Evolutionary conservation across 2,113 vertebrate species (phyloP), one percentile per base, ranked within the genome.

Genomic region (Gambusia affinis): DNA sequence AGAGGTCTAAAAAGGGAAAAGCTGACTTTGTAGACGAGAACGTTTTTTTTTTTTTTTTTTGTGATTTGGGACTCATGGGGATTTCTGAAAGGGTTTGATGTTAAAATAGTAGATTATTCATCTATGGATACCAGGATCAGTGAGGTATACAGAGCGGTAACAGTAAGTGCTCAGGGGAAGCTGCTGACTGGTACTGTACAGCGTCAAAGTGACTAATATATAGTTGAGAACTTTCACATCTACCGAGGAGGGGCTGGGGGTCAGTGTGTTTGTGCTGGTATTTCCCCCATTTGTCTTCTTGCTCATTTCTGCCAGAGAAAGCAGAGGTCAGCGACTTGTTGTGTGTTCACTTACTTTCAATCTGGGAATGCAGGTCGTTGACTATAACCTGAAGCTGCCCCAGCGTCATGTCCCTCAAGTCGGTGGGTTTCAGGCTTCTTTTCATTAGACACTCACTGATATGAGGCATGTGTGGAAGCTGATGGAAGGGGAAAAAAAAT

Each of bases 361-460:
- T 99, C 92, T 99, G 98, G 81, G 98, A 99, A 91, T 99, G 98
- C 62, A 99, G 96, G 87, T 99, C 98, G 7, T 99, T 99, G 91
- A 99, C 98, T 67, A 99, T 99, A 90, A 99, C 98, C 85, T 99
- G 97, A 12, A 99, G 96, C 92, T 99, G 98, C 70, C 98, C 98
- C 1, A 98, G 88, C 2, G 97, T 99, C 98, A 99, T 99, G 88
- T 97, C 98, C 91, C 97, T 93, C 84, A 99, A 88, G 89, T 99
- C 98, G 2, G 96, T 91, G 77, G 96, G 96, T 86, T 98, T 99
- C 79, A 99, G 88, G 78, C 95, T 99, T 79, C 98, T 96, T 86
- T 99, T 99, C 98, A 99, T 99, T 90, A 99, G 92, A 94, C 97
- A 98, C 90, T 99, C 98, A 17, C 96, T 99, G 90, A 99, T 99